A percentile compares a stretch with the other conserved stretches of the same genome.
Evolutionary conservation across 2,888 invertebrate genomes (phyloP).

Genomic region (Cistogaster globosa): DNA sequence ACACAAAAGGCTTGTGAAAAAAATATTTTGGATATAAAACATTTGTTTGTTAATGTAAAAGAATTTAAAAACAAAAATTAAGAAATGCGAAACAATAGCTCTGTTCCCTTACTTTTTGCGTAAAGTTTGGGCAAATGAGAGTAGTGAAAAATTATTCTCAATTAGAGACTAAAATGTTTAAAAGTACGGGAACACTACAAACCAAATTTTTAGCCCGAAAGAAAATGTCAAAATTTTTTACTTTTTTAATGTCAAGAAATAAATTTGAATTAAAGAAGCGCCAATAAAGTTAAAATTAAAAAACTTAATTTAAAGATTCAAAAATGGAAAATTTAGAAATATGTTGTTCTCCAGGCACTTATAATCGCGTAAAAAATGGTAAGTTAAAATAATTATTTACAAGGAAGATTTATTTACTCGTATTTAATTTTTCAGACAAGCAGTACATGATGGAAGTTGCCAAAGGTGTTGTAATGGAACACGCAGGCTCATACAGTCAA

Average conservation of each 20-base stretch:
- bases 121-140: conserved; percentile 1
- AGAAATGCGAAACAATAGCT: too few relatives aligned
- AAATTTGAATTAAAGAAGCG: too few relatives aligned
- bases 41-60: too few relatives aligned
- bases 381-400: neutral
- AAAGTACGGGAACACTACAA: neutral
- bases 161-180: neutral
- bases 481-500: neutral
- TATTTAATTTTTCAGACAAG: neutral
- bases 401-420: neutral
- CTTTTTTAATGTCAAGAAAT: too few relatives aligned
- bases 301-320: neutral
- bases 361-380: too few relatives aligned
- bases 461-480: neutral
- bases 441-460: neutral
- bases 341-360: neutral
- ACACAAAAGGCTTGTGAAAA: too few relatives aligned
- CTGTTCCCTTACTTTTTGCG: neutral
- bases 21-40: too few relatives aligned
- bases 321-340: neutral
- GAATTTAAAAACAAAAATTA: too few relatives aligned
- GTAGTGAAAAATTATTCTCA: neutral
- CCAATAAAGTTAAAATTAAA: too few relatives aligned
- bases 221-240: neutral
- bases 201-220: neutral